Percentiles rank a stretch among this genome's conserved stretches.
Evolutionary conservation across 2,113 vertebrate genomes (phyloP).

Genomic region (Tychaedon coryphoeus): DNA sequence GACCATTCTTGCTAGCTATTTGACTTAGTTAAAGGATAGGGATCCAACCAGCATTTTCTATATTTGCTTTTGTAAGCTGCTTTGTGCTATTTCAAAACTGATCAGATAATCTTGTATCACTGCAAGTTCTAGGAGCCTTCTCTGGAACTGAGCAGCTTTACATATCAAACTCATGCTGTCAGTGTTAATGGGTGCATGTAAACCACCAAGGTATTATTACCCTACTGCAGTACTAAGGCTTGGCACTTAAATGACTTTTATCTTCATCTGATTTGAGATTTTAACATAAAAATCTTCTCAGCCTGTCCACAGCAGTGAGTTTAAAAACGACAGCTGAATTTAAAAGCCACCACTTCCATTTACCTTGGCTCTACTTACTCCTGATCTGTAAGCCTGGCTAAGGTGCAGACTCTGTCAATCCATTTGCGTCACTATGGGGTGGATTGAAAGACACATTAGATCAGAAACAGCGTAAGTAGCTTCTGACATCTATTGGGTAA

Average conservation of each 20-base stretch:
- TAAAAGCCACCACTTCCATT: neutral
- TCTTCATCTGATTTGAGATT: neutral
- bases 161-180: neutral
- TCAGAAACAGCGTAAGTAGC: neutral
- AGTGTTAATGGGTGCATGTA: neutral
- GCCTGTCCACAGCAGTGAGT: neutral
- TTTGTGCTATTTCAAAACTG: conserved; percentile 55
- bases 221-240: neutral
- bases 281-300: neutral
- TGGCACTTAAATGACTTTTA: neutral
- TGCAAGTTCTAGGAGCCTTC: neutral
- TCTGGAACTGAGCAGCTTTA: neutral
- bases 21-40: conserved; percentile 1
- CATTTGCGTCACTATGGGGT: neutral
- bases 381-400: neutral
- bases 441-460: neutral
- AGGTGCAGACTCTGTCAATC: neutral
- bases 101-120: conserved; percentile 9
- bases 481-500: neutral
- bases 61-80: conserved; percentile 52
- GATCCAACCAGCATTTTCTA: conserved; percentile 20
- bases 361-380: neutral
- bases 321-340: neutral
- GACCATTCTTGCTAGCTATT: neutral
- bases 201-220: neutral